Percentiles rank a stretch among this genome's conserved stretches.
phyloP scores from a whole-genome alignment of 2,113 vertebrate genomes.

The Balaenoptera acutorostrata region DNA sequence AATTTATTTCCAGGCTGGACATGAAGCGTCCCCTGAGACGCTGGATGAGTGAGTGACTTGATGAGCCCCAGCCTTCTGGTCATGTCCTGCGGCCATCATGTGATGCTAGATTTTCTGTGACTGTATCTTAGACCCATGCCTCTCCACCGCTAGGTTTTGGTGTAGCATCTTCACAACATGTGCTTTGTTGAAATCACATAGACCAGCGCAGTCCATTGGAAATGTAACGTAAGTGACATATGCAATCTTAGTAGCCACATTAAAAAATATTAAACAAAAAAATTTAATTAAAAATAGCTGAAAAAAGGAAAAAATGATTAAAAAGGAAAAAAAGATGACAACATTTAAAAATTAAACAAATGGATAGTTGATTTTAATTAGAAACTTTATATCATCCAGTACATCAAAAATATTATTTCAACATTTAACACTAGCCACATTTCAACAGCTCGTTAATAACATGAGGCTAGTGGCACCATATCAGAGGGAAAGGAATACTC shows the following conservation, averaged over 20 bases:
- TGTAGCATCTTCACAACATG: accelerated
- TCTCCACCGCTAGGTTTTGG: neutral
- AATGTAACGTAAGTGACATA: accelerated
- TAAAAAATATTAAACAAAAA: neutral
- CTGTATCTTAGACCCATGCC: neutral
- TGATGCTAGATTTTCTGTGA: neutral
- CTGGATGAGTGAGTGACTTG: too few species aligned
- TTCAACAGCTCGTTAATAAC: neutral
- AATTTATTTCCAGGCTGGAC: too few species aligned
- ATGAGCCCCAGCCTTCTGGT: neutral
- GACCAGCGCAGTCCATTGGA: neutral
- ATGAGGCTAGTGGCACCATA: accelerated
- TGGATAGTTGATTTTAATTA: neutral
- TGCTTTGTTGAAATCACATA: neutral
- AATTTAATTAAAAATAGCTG: neutral
- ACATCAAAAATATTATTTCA: neutral
- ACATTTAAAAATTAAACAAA: neutral
- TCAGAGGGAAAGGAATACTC: too few species aligned
- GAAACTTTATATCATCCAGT: neutral
- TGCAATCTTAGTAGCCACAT: neutral
- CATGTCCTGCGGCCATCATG: accelerated
- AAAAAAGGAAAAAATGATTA: neutral
- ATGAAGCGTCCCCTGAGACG: accelerated
- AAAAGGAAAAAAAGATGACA: neutral
- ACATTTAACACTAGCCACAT: neutral